These are phyloP conservation scores for Zeuzera pyrina DNA, from an alignment of 2,888 invertebrate genomes.

Conservation along the genomic window DNA sequence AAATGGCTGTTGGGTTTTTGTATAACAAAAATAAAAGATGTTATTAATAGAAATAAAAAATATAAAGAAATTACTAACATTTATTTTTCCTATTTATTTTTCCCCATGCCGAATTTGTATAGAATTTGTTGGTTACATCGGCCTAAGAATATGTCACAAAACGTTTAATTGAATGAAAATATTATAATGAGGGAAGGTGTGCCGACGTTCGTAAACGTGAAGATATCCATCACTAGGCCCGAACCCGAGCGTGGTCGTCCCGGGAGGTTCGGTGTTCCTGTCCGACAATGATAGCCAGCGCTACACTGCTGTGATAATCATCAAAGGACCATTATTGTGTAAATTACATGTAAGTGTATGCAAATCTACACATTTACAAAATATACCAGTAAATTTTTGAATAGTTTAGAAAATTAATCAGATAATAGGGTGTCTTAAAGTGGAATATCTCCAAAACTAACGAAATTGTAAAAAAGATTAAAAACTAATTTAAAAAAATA, in stretches of 20 bases:
- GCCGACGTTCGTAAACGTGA: slow-evolving; percentile 43
- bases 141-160: slow-evolving; percentile 33
- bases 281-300: slow-evolving; percentile 37
- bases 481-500: too few species aligned
- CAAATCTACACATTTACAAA: not conserved
- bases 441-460: too few species aligned
- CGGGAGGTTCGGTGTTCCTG: slow-evolving; percentile 31
- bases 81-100: too few species aligned
- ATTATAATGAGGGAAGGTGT: slow-evolving; percentile 35
- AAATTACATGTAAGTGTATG: slow-evolving; percentile 24
- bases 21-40: too few species aligned
- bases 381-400: too few species aligned
- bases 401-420: too few species aligned
- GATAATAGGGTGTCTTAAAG: too few species aligned
- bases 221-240: slow-evolving; percentile 41
- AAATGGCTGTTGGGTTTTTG: too few species aligned
- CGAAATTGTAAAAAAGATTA: too few species aligned
- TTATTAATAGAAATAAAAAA: too few species aligned
- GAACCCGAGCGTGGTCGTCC: slow-evolving; percentile 44
- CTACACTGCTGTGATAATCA: slow-evolving; percentile 45
- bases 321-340: slow-evolving; percentile 48
- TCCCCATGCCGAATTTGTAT: slow-evolving; percentile 35
- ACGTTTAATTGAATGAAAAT: slow-evolving; percentile 33
- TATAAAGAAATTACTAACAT: too few species aligned
- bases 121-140: too few species aligned